Base-by-base conservation (phyloP, 2,888 invertebrate species). In the Drosophila seclusa region DNA sequence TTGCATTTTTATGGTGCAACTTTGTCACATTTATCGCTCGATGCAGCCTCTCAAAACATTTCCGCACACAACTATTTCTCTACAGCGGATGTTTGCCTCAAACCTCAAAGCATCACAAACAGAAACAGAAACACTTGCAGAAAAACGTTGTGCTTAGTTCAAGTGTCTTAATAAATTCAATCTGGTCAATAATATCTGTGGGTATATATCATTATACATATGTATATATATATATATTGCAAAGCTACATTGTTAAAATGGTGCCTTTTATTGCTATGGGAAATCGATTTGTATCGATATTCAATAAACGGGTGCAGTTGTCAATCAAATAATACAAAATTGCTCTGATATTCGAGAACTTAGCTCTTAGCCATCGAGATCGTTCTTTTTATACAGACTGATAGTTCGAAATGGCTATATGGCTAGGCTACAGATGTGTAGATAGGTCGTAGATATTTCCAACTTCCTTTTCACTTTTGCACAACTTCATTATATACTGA, bases 21-120 rank as follows among this genome's bases (percentile, higher is more conserved):
- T 82, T 84, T 83, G 87, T 79, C 87, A 80, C 87, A 79, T 84
- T 84, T 82, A 84, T 82, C 82, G 84, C 68, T 58, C 54, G 70
- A 69, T 63, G 84, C 84, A 73, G 73, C 72, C 54, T 69, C 65
- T 40, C 52, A 29, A 38, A 55, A 55, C 55, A 55, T 55, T 55
- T 55, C 55, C 55, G 38, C 55, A 38, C 38, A 38, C 38, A 55
- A 55, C 55, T 55, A 38, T 55, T 55, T 29, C 4, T 27, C n/a
- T 2, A 38, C 55, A 38, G 38, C 83, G 84, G 88, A 88, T 85
- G 88, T 83, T 53, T 29, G 55, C 38, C 55, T 55, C 55, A 29
- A 55, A 29, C 54, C 38, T n/a, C 13, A 55, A 55, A n/a, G 55
- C 27, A 45, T 45, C 45, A 45, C 8, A 24, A 8, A 24, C 45